A percentile compares a stretch with the other conserved stretches of the same genome.
These are phyloP conservation scores for Ciona savignyi DNA, from an alignment of 23 tunicate species.

Conservation along the genomic window DNA sequence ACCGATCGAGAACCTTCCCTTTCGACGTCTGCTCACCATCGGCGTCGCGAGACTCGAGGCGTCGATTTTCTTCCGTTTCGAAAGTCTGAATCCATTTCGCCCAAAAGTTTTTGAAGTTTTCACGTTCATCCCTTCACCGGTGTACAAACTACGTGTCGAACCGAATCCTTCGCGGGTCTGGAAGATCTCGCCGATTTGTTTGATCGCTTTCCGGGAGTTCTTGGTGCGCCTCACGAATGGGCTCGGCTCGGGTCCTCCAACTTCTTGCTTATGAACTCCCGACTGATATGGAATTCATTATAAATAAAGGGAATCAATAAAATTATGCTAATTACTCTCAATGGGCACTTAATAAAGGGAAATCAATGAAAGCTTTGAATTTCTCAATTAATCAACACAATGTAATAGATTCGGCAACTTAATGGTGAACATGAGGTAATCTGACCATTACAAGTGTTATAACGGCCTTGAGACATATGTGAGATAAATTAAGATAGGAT, in stretches of 20 bases:
- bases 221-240: neutral
- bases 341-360: too few relatives aligned
- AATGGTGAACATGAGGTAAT: too few relatives aligned
- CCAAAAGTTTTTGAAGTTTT: neutral
- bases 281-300: too few relatives aligned
- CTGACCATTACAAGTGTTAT: too few relatives aligned
- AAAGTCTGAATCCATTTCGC: neutral
- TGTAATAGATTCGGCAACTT: too few relatives aligned
- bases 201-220: constrained; percentile 3
- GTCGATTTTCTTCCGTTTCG: neutral
- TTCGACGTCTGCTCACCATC: neutral
- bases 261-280: neutral
- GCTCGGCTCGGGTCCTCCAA: neutral
- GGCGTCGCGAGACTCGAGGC: neutral
- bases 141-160: constrained; percentile 12
- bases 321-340: too few relatives aligned
- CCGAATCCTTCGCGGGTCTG: constrained; percentile 16
- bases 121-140: neutral
- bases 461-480: too few relatives aligned
- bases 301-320: too few relatives aligned
- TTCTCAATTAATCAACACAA: too few relatives aligned
- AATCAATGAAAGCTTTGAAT: too few relatives aligned
- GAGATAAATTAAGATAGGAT: too few relatives aligned
- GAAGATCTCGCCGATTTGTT: constrained; percentile 19
- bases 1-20: neutral